These are phyloP conservation scores for Palaemon carinicauda DNA, from an alignment of 1,140 invertebrate species.

Conservation along the genomic window DNA sequence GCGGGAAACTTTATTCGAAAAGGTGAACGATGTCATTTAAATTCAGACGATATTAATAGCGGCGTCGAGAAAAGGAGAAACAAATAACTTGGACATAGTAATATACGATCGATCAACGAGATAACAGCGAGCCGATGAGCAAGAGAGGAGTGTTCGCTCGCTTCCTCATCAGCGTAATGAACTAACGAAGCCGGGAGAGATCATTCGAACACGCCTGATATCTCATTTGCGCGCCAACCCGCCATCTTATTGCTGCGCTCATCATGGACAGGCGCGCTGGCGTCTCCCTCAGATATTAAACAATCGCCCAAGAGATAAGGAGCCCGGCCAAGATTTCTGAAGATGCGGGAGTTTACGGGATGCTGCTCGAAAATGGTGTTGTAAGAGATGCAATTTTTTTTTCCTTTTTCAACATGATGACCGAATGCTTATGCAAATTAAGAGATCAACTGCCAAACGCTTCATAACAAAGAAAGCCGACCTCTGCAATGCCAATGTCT, in stretches of 20 bases:
- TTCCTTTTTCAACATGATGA: no score
- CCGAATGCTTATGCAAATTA: no score
- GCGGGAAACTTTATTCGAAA: slow-evolving; percentile 52
- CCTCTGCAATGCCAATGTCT: no score
- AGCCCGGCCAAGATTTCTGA: slow-evolving; percentile 44
- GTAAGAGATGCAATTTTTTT: neutral
- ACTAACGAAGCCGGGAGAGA: neutral
- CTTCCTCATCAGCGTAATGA: neutral
- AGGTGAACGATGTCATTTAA: neutral
- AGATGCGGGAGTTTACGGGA: slow-evolving; percentile 35
- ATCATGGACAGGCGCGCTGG: slow-evolving; percentile 49
- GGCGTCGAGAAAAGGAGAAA: no score
- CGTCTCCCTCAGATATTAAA: slow-evolving; percentile 52
- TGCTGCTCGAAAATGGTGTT: slow-evolving; percentile 4
- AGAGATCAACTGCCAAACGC: no score
- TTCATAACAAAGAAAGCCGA: no score
- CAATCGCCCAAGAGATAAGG: slow-evolving; percentile 54
- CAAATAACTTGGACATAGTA: no score
- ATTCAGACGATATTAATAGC: neutral
- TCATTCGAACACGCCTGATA: slow-evolving; percentile 46
- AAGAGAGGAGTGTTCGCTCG: no score
- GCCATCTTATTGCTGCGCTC: slow-evolving; percentile 53
- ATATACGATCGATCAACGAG: no score
- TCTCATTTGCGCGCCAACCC: slow-evolving; percentile 54
- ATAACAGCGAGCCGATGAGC: no score